Conservation (phyloP, 2,113 vertebrate genomes). For the Psephotus haematonotus region DNA sequence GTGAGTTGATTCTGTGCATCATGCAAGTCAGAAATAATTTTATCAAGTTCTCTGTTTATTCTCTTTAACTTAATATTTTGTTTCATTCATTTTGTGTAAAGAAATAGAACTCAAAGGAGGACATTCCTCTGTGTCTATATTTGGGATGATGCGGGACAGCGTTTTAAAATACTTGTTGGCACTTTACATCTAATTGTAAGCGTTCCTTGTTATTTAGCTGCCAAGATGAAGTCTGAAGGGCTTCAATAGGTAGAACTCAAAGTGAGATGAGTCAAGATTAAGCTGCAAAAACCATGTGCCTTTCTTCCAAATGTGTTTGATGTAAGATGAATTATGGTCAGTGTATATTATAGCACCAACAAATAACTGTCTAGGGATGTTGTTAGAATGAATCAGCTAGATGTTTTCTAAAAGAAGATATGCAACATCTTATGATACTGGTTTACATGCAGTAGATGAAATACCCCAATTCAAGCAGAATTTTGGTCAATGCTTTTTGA, state of each 20-base stretch:
- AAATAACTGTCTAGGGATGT: not conserved
- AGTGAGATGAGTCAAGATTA: not conserved
- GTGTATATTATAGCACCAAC: not conserved
- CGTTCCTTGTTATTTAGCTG: not conserved
- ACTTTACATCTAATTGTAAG: not conserved
- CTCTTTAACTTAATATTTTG: not conserved
- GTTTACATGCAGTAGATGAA: not conserved
- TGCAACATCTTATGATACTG: not conserved
- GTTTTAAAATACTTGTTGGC: not conserved
- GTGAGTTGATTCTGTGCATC: not conserved
- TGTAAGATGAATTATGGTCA: not conserved
- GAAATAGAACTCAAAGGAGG: not conserved
- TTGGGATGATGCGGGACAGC: fast-evolving
- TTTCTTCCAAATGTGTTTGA: not conserved
- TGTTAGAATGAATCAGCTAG: not conserved
- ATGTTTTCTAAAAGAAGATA: not conserved
- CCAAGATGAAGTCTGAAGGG: not conserved
- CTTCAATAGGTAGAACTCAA: not conserved
- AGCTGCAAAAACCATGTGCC: not conserved
- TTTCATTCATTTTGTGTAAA: not conserved
- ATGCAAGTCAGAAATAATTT: not conserved
- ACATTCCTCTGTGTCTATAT: not conserved
- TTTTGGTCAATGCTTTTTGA: not conserved
- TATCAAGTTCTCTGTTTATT: not conserved
- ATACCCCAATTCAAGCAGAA: not conserved